These are phyloP conservation scores for Orthonevra nobilis DNA, from an alignment of 2,888 invertebrate species.

Conservation along the genomic window DNA sequence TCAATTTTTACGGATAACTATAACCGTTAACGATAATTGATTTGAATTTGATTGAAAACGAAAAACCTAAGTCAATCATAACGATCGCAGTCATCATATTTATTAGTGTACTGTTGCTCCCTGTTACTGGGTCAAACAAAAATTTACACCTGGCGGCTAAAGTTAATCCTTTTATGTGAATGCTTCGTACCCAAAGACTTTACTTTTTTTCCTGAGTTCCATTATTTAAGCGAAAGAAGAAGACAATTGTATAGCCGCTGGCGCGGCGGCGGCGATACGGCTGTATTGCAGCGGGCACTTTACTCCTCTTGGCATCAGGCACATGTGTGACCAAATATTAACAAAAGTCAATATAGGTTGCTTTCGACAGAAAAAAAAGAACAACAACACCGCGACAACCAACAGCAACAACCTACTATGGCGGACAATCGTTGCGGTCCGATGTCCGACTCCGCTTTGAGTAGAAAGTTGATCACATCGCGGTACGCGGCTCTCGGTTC, in stretches of 20 bases:
- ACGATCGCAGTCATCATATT: too few species aligned
- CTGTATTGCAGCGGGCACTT: conserved; percentile 21
- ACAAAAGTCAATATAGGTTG: conserved; percentile 63
- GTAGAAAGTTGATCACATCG: conserved; percentile 67
- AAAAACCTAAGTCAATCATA: too few species aligned
- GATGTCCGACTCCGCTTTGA: conserved; percentile 48
- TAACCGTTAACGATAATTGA: too few species aligned
- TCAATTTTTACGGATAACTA: too few species aligned
- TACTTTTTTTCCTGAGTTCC: conserved; percentile 7
- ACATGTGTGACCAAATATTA: conserved; percentile 60
- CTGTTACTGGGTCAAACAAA: conserved; percentile 43
- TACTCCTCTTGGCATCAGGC: conserved; percentile 29
- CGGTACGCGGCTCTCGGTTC: conserved; percentile 31
- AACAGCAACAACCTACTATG: conserved; percentile 31
- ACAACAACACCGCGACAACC: conserved; percentile 24
- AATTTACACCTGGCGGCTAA: conserved; percentile 25
- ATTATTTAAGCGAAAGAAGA: conserved; percentile 24
- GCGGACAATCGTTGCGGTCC: conserved; percentile 45
- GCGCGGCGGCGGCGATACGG: conserved; percentile 59
- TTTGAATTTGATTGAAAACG: too few species aligned
- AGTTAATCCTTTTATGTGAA: conserved; percentile 51
- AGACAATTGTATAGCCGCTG: conserved; percentile 56
- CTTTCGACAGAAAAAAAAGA: conserved; percentile 46
- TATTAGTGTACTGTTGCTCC: too few species aligned
- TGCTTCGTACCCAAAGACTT: conserved; percentile 26